A percentile compares a stretch with the other conserved stretches of the same genome.
These are phyloP conservation scores for Motacilla alba DNA, from an alignment of 2,113 vertebrate species.

Conservation along the genomic window DNA sequence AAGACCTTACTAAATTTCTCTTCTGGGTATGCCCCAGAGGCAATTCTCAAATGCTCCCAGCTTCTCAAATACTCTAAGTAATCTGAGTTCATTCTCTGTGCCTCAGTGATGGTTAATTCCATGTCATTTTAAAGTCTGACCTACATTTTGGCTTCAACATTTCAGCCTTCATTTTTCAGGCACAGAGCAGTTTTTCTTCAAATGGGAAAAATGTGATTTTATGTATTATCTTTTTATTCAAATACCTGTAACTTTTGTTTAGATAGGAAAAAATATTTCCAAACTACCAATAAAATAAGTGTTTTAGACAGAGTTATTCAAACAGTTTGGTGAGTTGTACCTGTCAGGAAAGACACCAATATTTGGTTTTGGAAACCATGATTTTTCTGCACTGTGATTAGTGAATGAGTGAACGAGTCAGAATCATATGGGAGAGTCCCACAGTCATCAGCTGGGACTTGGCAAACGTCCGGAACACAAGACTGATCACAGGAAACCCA, in stretches of 20 bases:
- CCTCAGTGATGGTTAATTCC: neutral
- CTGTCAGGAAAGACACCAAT: neutral
- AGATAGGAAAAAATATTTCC: neutral
- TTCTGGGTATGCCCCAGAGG: neutral
- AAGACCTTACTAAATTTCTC: neutral
- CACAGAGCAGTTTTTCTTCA: neutral
- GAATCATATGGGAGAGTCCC: neutral
- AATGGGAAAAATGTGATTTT: neutral
- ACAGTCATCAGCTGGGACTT: neutral
- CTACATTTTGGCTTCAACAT: neutral
- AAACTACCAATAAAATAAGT: neutral
- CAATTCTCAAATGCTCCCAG: neutral
- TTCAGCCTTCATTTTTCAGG: neutral
- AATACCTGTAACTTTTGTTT: neutral
- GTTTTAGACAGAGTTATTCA: neutral
- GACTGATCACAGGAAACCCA: neutral
- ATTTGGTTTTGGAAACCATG: neutral
- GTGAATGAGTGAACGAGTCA: neutral
- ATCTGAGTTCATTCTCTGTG: neutral
- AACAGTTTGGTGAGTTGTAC: neutral
- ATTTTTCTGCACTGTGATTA: neutral
- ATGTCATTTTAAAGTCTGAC: neutral
- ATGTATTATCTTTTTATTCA: neutral
- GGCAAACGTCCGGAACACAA: neutral
- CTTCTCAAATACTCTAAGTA: neutral